Evolutionary conservation across 2,797 vertebrate species (phyloP).

Genomic region (Pitangus sulphuratus): DNA sequence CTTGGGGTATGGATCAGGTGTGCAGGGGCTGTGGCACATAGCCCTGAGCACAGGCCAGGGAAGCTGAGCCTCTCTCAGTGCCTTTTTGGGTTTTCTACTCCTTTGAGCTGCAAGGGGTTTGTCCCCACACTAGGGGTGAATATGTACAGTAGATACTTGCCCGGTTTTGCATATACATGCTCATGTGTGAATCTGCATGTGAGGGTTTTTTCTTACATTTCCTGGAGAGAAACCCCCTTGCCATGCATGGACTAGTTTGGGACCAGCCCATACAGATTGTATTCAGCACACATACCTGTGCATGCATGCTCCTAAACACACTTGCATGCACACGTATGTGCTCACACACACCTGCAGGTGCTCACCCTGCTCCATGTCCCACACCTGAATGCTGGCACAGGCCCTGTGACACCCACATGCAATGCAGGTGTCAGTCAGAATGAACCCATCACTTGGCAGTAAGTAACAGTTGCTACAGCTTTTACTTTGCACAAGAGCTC

Average conservation of each 20-base stretch:
- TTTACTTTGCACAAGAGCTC: neutral
- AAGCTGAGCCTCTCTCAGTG: neutral
- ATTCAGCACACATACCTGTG: fast-evolving
- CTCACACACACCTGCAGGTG: neutral
- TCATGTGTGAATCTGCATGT: neutral
- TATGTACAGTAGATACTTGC: fast-evolving
- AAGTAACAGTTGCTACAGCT: neutral
- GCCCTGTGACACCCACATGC: neutral
- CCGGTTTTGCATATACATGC: fast-evolving
- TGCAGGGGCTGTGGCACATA: fast-evolving
- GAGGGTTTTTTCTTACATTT: neutral
- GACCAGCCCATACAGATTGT: neutral
- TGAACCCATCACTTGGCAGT: neutral
- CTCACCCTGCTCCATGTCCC: neutral
- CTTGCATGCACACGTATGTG: fast-evolving
- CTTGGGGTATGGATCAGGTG: neutral
- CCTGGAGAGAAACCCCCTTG: neutral
- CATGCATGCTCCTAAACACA: fast-evolving
- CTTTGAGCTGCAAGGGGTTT: neutral
- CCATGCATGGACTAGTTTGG: neutral
- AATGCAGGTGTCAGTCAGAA: neutral
- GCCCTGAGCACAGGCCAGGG: neutral
- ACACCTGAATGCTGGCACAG: fast-evolving
- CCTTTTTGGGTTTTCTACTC: neutral
- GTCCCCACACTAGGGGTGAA: neutral